Base-by-base conservation (phyloP, 2,797 vertebrate species). In the Acanthornis magna region DNA sequence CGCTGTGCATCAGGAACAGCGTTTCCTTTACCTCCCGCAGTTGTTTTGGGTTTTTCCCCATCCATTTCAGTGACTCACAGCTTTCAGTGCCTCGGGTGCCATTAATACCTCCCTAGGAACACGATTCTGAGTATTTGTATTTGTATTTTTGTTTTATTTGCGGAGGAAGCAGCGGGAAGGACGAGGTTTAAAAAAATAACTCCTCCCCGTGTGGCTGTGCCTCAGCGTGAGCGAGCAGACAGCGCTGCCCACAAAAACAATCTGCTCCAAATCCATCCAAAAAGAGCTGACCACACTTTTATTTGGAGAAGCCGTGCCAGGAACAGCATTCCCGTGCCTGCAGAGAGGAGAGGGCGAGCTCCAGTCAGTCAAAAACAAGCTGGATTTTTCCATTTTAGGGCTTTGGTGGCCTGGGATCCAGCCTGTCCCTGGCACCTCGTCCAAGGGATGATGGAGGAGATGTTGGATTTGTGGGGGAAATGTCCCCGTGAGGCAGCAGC, bases 251-350 rank as follows among this genome's bases (percentile, higher is more conserved):
- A 30, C 85, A 80, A 43, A 55, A 72, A 51, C 30, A 94, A 78
- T 81, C 88, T 50, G 84, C 95, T 96, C 75, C 53, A 88, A 97
- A 88, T 61, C 86, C 82, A 13, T 86, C 94, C 90, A 32, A 66
- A 97, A 97, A 97, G 91, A 92, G 95, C 74, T 95, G 95, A 95
- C 90, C 93, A 20, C 70, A 29, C 43, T 50, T 53, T 84, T 89
- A 84, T 89, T 89, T 60, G 82, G 82, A 82, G 85, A 73, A 78
- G 25, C 62, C 7, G 76, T 94, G 94, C 96, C 97, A 88, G 95
- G 60, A 94, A 47, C 67, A 84, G 92, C 93, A 53, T 96, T 96
- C 83, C 92, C 91, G 60, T 51, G 86, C 43, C 70, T 75, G 95
- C 40, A 5, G 80, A 76, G 87, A 50, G 81, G 66, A 43, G 60